Conservation (phyloP, 2,113 vertebrate genomes). For the Myotis lucifugus region DNA sequence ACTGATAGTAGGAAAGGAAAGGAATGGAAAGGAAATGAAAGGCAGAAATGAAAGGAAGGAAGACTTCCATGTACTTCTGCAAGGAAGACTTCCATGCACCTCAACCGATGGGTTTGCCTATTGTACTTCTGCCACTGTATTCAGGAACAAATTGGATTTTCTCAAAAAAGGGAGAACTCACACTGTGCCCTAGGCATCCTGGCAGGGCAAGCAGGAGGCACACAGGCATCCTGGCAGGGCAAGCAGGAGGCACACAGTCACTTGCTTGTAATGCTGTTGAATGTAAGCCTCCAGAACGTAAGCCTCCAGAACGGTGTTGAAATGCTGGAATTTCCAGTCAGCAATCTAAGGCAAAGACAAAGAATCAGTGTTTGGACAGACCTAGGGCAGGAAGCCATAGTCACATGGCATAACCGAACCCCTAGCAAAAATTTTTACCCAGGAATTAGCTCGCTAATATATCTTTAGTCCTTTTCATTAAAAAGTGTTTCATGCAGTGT, state of each 20-base stretch:
- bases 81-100: neutral
- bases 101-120: too few relatives aligned
- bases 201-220: neutral
- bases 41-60: neutral
- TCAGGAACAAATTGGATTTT: neutral
- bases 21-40: neutral
- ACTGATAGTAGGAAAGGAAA: neutral
- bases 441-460: neutral
- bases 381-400: neutral
- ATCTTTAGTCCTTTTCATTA: neutral
- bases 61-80: neutral
- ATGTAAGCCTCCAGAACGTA: slow-evolving; percentile 98
- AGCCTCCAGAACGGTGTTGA: slow-evolving; percentile 96
- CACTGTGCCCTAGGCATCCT: neutral
- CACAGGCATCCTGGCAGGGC: neutral
- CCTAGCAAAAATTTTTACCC: neutral
- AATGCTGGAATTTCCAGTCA: slow-evolving; percentile 98
- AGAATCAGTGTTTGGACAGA: slow-evolving; percentile 35
- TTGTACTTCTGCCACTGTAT: neutral
- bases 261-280: slow-evolving; percentile 99
- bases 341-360: slow-evolving; percentile 90
- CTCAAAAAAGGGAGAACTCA: neutral
- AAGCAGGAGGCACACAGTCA: neutral
- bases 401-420: neutral
- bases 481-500: neutral